These are phyloP conservation scores for Chlamydotis undulata DNA, from an alignment of 2,113 vertebrate genomes.

Conservation along the genomic window DNA sequence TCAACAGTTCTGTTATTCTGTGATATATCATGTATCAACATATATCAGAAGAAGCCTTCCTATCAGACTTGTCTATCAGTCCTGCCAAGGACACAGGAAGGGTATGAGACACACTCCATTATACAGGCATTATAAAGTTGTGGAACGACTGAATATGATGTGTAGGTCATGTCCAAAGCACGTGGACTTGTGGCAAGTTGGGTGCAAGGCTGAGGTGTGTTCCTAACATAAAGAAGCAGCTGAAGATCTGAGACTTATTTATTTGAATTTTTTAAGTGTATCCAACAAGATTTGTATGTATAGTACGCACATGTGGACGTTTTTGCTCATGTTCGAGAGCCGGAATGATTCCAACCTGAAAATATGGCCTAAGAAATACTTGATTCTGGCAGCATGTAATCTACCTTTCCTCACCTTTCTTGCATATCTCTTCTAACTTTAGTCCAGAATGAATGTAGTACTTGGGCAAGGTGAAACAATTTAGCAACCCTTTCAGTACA, in stretches of 20 bases:
- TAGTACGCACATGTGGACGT: background rate
- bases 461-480: background rate
- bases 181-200: accelerated
- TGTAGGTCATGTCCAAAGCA: background rate
- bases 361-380: background rate
- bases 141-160: background rate
- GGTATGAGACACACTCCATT: accelerated
- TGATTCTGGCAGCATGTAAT: background rate
- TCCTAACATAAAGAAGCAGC: background rate
- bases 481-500: background rate
- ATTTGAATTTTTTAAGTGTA: background rate
- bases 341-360: background rate
- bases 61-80: background rate
- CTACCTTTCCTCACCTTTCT: background rate
- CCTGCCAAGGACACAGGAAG: background rate
- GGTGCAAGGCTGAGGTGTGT: background rate
- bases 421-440: background rate
- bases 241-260: background rate
- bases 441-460: background rate
- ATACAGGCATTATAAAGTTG: no score
- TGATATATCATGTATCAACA: background rate
- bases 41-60: background rate
- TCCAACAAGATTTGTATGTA: background rate
- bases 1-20: background rate
- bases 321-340: background rate